phyloP scores from a whole-genome alignment of 92 coral and sea anemone genomes.

The Porites rus region DNA sequence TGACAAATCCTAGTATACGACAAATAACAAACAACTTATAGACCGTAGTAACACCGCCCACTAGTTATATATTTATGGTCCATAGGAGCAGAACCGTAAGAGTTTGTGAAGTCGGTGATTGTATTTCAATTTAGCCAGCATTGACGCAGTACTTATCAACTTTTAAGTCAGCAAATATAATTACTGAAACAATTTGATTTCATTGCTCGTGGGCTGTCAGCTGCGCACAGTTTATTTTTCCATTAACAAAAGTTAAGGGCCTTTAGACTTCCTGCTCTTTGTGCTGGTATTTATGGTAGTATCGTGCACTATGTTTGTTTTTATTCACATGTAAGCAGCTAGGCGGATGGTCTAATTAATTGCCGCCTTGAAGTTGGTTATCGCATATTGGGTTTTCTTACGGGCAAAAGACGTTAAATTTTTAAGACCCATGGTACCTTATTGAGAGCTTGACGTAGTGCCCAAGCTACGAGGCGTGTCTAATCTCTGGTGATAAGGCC shows the following conservation, averaged over 20 bases:
- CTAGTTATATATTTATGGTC: not conserved
- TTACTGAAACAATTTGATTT: not conserved
- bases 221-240: not conserved
- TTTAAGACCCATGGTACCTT: not conserved
- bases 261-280: not conserved
- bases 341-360: not conserved
- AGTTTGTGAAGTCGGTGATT: not conserved
- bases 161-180: not conserved
- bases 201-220: not conserved
- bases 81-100: not conserved
- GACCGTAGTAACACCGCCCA: not conserved
- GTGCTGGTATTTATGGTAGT: not conserved
- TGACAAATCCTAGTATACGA: no score
- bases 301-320: not conserved
- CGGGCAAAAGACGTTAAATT: conserved; percentile 6
- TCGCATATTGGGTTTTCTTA: not conserved
- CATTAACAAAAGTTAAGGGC: not conserved
- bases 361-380: not conserved
- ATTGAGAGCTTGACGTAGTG: conserved; percentile 1
- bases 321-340: not conserved
- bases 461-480: conserved; percentile 6
- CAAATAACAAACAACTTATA: no score
- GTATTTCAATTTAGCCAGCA: not conserved
- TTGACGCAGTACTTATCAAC: conserved; percentile 1
- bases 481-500: not conserved